Evolutionary conservation across 2,888 invertebrate species (phyloP).

Genomic region (Orchesella flavescens): DNA sequence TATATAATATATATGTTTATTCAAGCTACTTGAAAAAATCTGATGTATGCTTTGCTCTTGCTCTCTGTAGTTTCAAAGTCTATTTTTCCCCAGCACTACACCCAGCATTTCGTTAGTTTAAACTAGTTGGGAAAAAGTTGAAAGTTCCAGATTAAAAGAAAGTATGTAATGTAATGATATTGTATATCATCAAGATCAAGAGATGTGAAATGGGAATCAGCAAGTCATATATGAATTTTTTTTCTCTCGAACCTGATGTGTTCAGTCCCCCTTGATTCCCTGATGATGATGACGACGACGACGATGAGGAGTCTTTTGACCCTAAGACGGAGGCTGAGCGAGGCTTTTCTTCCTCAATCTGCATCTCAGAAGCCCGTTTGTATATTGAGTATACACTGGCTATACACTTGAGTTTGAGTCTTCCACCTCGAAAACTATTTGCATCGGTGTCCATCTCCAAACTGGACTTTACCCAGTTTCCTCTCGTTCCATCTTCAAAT

Average conservation of each 20-base stretch:
- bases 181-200: no score
- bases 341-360: conserved; percentile 84
- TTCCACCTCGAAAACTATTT: conserved; percentile 70
- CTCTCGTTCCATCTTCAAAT: conserved; percentile 68
- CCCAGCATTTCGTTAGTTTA: no score
- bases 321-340: conserved; percentile 85
- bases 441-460: conserved; percentile 71
- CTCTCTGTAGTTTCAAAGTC: no score
- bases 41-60: no score
- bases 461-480: conserved; percentile 70
- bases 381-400: conserved; percentile 74
- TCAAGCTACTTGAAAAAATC: no score
- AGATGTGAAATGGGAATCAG: no score
- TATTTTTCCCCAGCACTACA: no score
- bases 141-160: no score
- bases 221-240: no score
- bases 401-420: conserved; percentile 71
- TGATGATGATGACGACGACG: conserved; percentile 66
- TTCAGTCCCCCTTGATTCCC: conserved; percentile 70
- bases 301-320: conserved; percentile 62
- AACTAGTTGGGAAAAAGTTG: no score
- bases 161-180: no score
- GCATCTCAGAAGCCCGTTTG: conserved; percentile 79
- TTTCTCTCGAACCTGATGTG: conserved; percentile 64
- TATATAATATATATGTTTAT: no score